Conservation (phyloP, 2,797 vertebrate genomes). For the Leucoraja ocellata region DNA sequence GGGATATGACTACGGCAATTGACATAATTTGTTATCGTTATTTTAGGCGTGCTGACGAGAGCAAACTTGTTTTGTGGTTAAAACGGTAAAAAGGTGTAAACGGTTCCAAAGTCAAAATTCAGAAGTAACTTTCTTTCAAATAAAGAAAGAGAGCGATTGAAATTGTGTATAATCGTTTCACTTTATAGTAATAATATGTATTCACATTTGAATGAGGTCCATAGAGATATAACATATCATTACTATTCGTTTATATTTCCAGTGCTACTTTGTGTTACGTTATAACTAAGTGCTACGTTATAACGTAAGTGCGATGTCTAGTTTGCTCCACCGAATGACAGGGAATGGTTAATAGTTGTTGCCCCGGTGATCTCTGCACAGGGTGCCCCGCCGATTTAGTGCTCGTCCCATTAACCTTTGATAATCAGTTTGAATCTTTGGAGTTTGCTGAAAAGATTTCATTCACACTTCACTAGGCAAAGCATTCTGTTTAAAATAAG, state of each 20-base stretch:
- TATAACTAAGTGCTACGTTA: background rate
- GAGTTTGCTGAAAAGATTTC: slow-evolving; percentile 7
- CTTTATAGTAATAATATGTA: background rate
- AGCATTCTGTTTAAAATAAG: background rate
- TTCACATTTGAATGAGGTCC: background rate
- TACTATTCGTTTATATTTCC: background rate
- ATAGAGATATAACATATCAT: background rate
- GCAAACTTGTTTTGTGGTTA: background rate
- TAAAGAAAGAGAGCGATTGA: background rate
- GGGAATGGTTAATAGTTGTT: background rate
- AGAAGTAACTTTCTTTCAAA: background rate
- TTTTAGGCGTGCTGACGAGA: background rate
- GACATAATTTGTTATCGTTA: background rate
- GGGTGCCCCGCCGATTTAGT: background rate
- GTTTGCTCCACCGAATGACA: background rate
- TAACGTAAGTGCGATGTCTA: background rate
- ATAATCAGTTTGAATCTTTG: background rate
- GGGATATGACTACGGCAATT: background rate
- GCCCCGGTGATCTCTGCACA: background rate
- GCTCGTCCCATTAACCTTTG: background rate
- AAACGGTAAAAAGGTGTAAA: background rate
- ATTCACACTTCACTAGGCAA: background rate
- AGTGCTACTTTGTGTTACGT: background rate
- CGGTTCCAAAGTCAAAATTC: background rate
- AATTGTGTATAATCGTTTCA: background rate